Evolutionary conservation across 2,113 vertebrate species (phyloP), one percentile per base, ranked within the genome.

Genomic region (Machaerirhynchus nigripectus): DNA sequence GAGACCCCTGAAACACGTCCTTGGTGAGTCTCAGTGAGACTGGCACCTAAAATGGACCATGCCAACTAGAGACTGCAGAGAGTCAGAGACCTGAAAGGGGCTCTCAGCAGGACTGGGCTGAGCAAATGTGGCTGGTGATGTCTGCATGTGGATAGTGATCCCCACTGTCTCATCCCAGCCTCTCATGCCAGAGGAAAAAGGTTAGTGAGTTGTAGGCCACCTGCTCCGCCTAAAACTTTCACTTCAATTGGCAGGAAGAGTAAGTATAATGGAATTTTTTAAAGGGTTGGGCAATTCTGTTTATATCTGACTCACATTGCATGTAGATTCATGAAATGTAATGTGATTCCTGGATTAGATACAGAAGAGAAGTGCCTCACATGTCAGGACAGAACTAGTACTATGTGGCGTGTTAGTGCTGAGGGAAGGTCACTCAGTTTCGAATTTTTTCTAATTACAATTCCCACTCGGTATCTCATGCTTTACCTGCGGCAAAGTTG

Each of bases 201-300:
- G 35, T 57, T 79, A 71, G 61, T 0, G 15, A 70, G 39, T 13
- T 46, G 37, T 74, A 63, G 90, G 88, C 57, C 53, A 76, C 82
- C 46, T 88, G 77, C 83, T 96, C 56, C 42, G 73, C 52, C 60
- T 64, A 70, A 88, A 91, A 96, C 96, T 97, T 97, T 95, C 88
- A 75, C 95, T 96, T 78, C 55, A 92, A 82, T 80, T 90, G 73
- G 85, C 85, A 94, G 86, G 73, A 91, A 87, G 71, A 96, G 81
- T 95, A 92, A 95, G 84, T 53, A 76, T 75, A 90, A 91, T 96
- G 95, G 94, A 97, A 96, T 96, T 96, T 95, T 96, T 95, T 71
- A 61, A 78, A 76, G 89, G 90, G 94, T 95, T 96, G 89, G 92
- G 91, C 85, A 93, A 73, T 56, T 95, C 79, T 93, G 93, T 96